Percentiles rank a stretch among this genome's conserved stretches.
These are phyloP conservation scores for Phragmatobia fuliginosa DNA, from an alignment of 2,888 invertebrate species.

Conservation along the genomic window DNA sequence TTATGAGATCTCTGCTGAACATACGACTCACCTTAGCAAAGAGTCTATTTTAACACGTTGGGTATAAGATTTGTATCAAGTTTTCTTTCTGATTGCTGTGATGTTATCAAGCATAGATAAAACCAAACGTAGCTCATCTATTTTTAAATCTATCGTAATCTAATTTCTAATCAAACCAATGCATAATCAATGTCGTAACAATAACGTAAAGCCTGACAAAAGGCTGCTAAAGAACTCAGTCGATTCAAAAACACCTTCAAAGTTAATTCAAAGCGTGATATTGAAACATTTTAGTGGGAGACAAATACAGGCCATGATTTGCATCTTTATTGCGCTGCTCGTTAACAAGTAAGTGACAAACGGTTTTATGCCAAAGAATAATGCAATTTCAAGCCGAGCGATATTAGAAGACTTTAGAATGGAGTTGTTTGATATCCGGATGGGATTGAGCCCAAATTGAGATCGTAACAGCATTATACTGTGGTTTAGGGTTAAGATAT, in stretches of 20 bases:
- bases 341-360: conserved; percentile 56
- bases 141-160: too few species aligned
- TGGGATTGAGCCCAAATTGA: conserved; percentile 19
- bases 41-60: too few species aligned
- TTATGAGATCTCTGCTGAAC: too few species aligned
- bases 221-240: neutral
- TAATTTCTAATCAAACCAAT: neutral
- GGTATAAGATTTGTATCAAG: too few species aligned
- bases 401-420: conserved; percentile 66
- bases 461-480: conserved; percentile 25
- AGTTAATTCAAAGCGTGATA: conserved; percentile 23
- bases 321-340: conserved; percentile 72
- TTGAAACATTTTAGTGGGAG: conserved; percentile 45
- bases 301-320: conserved; percentile 60
- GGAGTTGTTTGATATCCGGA: conserved; percentile 59
- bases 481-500: conserved; percentile 29
- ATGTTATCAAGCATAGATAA: too few species aligned
- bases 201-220: neutral
- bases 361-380: conserved; percentile 54
- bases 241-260: neutral
- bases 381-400: conserved; percentile 61
- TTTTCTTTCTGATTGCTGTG: too few species aligned
- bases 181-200: too few species aligned
- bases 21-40: too few species aligned
- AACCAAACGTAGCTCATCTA: too few species aligned